phyloP scores from a whole-genome alignment of 2,113 vertebrate genomes.

The Azemiops feae region DNA sequence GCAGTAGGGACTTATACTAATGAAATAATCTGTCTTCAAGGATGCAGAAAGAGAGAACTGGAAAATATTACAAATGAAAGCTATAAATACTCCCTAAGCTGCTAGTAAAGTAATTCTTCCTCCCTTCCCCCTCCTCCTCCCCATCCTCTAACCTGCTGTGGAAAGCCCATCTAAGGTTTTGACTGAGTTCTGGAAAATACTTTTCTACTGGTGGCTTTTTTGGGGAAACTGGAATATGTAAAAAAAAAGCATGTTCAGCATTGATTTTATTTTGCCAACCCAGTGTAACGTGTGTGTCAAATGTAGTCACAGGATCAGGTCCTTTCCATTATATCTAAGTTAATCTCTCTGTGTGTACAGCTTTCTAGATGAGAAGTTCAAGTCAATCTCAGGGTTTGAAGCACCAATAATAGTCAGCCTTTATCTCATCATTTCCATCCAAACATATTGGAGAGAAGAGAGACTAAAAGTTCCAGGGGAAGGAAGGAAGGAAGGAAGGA shows the following conservation, averaged over 20 bases:
- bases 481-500: not conserved
- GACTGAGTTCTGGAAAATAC: not conserved
- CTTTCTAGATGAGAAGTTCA: not conserved
- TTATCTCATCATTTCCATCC: not conserved
- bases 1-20: not conserved
- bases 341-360: not conserved
- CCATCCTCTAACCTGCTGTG: not conserved
- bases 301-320: not conserved
- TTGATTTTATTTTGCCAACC: not conserved
- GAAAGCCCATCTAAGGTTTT: not conserved
- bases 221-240: not conserved
- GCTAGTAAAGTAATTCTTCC: not conserved
- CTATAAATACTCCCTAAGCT: slow-evolving; percentile 17
- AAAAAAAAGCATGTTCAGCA: not conserved
- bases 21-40: slow-evolving; percentile 28
- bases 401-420: not conserved
- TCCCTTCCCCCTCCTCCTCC: not conserved
- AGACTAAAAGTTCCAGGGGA: not conserved
- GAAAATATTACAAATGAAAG: slow-evolving; percentile 22
- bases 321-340: not conserved
- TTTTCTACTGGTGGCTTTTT: not conserved
- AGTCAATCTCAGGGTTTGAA: not conserved
- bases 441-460: not conserved
- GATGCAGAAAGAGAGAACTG: not conserved
- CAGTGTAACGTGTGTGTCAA: not conserved